Conservation (phyloP, 2,797 vertebrate species). For the Melanotaenia boesemani region DNA sequence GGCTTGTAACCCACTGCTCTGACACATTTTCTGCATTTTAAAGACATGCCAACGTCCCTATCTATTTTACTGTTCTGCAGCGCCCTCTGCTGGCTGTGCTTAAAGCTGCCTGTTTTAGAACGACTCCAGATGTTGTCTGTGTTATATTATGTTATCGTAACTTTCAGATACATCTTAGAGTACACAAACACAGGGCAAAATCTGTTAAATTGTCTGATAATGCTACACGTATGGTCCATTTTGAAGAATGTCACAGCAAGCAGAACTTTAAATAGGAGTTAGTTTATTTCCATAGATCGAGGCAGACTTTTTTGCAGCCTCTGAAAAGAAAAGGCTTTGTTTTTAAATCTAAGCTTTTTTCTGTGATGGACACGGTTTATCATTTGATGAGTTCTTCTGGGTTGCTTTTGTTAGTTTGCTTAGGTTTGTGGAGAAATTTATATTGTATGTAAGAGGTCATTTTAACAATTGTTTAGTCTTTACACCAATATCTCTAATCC, state of each 20-base stretch:
- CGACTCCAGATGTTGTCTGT: neutral
- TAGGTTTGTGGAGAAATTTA: too few species aligned
- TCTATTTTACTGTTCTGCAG: neutral
- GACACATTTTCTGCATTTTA: neutral
- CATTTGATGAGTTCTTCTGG: too few species aligned
- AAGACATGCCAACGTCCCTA: neutral
- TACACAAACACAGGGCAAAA: too few species aligned
- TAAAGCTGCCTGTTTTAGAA: neutral
- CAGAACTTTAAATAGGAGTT: neutral
- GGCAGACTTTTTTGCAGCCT: neutral
- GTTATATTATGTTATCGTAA: neutral
- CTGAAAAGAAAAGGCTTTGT: neutral
- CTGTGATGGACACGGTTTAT: too few species aligned
- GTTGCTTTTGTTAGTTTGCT: too few species aligned
- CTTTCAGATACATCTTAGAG: too few species aligned
- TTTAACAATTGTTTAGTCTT: too few species aligned
- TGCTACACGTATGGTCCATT: neutral
- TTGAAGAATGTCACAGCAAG: neutral
- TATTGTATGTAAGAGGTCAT: too few species aligned
- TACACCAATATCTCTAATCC: too few species aligned
- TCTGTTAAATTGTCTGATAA: neutral
- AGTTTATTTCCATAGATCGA: neutral
- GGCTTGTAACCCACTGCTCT: neutral
- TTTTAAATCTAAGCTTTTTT: neutral
- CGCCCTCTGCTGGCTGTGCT: conserved; percentile 5